Base-by-base conservation (phyloP, 2,888 invertebrate species). In the Abrostola triplasia region DNA sequence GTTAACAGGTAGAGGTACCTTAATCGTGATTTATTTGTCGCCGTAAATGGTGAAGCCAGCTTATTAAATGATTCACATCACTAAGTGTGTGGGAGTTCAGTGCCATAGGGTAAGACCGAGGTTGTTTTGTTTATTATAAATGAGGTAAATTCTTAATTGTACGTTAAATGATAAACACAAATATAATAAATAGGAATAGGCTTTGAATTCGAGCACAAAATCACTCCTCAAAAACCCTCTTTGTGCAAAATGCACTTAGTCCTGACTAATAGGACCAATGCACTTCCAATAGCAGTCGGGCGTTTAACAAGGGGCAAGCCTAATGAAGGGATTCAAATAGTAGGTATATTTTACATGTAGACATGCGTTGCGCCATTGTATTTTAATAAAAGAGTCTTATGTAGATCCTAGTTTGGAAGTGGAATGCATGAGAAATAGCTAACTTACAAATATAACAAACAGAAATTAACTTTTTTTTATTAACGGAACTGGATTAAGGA, bases 181-280 rank as follows among this genome's bases (percentile, higher is more conserved):
- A 5, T 9, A 53, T 49, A 67, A 59, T 58, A 59, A 40, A 24
- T 48, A 52, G 52, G 56, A 63, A 64, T 55, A 67, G 59, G 56
- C 48, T 53, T 12, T 60, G 53, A 71, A 76, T 65, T 68, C 42
- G 60, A 67, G 62, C 49, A 55, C 48, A 57, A 52, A 52, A 56
- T 52, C 37, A 70, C 63, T 53, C 56, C 62, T 62, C 57, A 59
- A 49, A 13, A 64, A 44, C 70, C 73, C 76, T 77, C 70, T 80
- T 71, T 68, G 52, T 51, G 70, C 66, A 77, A 76, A 80, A 82
- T 83, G 79, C 75, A 85, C 86, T 88, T 89, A 88, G 84, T 89
- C 86, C 88, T 90, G 88, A 86, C 90, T 90, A 92, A 92, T 92
- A 89, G 88, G 88, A 88, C 68, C 90, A 91, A 91, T 92, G 90